These are phyloP conservation scores for Campopleginae sp. DNA, from an alignment of 2,888 invertebrate species.

Conservation along the genomic window DNA sequence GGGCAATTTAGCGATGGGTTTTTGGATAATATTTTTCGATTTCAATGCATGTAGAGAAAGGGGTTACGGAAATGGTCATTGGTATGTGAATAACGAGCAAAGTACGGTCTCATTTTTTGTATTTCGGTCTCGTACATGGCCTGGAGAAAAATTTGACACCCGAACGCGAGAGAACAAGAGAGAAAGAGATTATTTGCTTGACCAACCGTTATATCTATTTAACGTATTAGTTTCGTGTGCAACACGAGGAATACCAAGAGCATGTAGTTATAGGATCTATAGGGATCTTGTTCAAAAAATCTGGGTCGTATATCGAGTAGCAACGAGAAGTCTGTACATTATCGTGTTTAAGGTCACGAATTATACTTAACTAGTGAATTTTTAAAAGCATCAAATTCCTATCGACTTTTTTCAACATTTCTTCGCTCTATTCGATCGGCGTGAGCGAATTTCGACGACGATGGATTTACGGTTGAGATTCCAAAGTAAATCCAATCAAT, in stretches of 20 bases:
- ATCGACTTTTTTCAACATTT: neutral
- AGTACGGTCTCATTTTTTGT: neutral
- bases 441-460: neutral
- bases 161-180: constrained; percentile 13
- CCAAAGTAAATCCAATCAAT: neutral
- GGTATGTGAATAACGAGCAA: neutral
- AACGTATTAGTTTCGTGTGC: constrained; percentile 10
- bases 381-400: neutral
- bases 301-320: constrained; percentile 58
- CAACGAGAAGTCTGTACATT: constrained; percentile 42
- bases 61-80: neutral
- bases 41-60: neutral
- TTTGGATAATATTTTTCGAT: neutral
- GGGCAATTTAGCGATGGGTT: neutral
- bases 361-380: neutral
- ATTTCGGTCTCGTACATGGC: constrained; percentile 31
- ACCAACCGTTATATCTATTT: constrained; percentile 29
- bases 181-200: constrained; percentile 31
- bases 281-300: constrained; percentile 53
- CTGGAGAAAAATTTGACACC: constrained; percentile 45
- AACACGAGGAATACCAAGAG: constrained; percentile 28
- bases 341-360: constrained; percentile 5
- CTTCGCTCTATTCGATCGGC: neutral
- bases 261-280: constrained; percentile 12
- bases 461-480: neutral